Base-by-base conservation (phyloP, 1,140 invertebrate genomes). In the Papilio glaucus region DNA sequence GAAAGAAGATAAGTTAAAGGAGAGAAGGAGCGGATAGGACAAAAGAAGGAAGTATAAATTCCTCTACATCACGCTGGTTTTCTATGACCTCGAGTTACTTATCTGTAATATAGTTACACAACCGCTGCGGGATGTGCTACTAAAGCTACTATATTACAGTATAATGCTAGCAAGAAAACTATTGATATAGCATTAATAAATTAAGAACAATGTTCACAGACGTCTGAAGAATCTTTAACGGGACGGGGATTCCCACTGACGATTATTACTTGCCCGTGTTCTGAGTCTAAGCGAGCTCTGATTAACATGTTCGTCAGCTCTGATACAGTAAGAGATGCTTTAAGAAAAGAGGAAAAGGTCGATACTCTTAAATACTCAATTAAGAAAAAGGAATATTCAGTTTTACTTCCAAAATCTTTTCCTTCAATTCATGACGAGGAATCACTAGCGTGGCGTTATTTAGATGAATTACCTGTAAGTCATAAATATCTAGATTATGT, bases 171-270 rank as follows among this genome's bases (percentile, higher is more conserved):
- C n/a, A n/a, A n/a, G n/a, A 42, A 4, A 42, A 42, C 10, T 15
- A 72, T 26, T 33, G 6, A 33, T 33, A 33, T 3, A 33, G 29
- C 2, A 33, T 3, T 33, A 33, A 33, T 33, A 33, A 33, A 33
- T 33, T 33, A 2, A 33, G 6, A 57, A 49, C 38, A 38, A 72
- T 53, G 71, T 75, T 86, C 74, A 39, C 67, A 91, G 89, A 24
- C 78, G 1, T 87, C 85, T 0, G 85, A 86, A n/a, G 74, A 82
- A 0, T 83, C 69, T 62, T 74, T 84, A 9, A 61, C 74, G 0
- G 85, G 89, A 37, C 84, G 88, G 75, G 91, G 91, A 0, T 93
- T 93, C 69, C 91, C 91, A 24, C 41, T 93, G 37, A 92, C 86
- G 10, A 45, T 91, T 5, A 76, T 93, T 24, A 87, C 71, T 75